phyloP scores from a whole-genome alignment of 2,888 invertebrate genomes.

The Tuberolachnus salignus region DNA sequence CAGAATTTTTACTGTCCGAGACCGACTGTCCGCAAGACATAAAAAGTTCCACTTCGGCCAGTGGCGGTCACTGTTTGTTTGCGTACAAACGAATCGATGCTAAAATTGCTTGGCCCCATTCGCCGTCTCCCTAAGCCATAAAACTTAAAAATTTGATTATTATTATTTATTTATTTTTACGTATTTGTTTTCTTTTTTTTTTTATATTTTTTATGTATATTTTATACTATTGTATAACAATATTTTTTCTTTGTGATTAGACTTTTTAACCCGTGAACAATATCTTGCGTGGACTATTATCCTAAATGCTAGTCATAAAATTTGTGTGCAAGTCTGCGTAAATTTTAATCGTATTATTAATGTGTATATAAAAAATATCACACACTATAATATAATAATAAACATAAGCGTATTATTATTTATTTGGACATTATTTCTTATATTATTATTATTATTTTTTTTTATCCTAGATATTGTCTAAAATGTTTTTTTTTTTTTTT shows the following conservation, averaged over 20 bases:
- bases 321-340: conserved; percentile 44
- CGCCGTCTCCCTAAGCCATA: conserved; percentile 36
- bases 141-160: neutral
- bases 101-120: conserved; percentile 93
- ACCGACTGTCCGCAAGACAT: conserved; percentile 90
- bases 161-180: conserved; percentile 13
- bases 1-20: conserved; percentile 88
- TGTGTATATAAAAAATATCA: conserved; percentile 33
- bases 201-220: conserved; percentile 10
- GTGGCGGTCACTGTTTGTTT: conserved; percentile 83
- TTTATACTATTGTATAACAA: conserved; percentile 35
- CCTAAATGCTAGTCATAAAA: conserved; percentile 55
- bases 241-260: conserved; percentile 40
- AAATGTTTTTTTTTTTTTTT: conserved; percentile 39
- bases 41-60: conserved; percentile 67
- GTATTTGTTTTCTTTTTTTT: conserved; percentile 20
- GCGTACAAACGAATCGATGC: conserved; percentile 95
- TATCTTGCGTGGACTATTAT: conserved; percentile 51
- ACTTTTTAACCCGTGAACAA: conserved; percentile 30
- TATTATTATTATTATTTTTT: neutral
- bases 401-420: conserved; percentile 43
- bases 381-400: conserved; percentile 36
- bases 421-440: conserved; percentile 16
- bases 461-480: conserved; percentile 14
- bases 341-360: conserved; percentile 41